Evolutionary conservation across 1,140 invertebrate genomes (phyloP).

Genomic region (Lepidurus packardi): DNA sequence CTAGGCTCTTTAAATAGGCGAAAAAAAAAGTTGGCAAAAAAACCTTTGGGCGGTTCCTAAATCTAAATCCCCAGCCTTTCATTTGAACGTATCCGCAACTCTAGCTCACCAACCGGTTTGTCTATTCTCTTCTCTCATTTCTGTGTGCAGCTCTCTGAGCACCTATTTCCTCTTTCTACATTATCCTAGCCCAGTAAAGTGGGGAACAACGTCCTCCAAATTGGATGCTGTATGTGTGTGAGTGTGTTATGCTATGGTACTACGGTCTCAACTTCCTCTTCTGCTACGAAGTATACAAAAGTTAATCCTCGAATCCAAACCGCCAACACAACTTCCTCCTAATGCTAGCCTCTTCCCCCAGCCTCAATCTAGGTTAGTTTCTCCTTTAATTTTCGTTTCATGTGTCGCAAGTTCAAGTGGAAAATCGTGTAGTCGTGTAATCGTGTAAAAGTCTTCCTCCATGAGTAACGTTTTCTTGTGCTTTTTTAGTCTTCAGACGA

Average conservation of each 20-base stretch:
- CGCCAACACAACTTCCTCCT: no score
- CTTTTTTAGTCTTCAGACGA: not conserved
- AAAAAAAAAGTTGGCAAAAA: not conserved
- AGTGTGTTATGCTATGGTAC: not conserved
- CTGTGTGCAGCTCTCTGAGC: not conserved
- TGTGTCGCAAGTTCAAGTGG: no score
- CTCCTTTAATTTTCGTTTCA: no score
- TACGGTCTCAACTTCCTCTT: not conserved
- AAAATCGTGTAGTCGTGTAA: no score
- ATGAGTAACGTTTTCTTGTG: not conserved
- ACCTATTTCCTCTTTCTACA: not conserved
- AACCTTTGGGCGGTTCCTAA: not conserved
- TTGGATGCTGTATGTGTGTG: constrained; percentile 7
- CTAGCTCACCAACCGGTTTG: not conserved
- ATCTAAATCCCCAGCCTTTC: not conserved
- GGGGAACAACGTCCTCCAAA: constrained; percentile 13
- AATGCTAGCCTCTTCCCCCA: no score
- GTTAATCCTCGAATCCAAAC: no score
- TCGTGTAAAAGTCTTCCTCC: not conserved
- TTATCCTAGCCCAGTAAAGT: not conserved
- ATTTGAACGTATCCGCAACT: constrained; percentile 20
- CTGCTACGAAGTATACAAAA: no score
- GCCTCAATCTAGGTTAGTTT: no score
- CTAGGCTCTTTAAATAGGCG: not conserved
- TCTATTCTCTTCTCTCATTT: constrained; percentile 5